Evolutionary conservation across 2,113 vertebrate genomes (phyloP).

Genomic region (Paralichthys olivaceus): DNA sequence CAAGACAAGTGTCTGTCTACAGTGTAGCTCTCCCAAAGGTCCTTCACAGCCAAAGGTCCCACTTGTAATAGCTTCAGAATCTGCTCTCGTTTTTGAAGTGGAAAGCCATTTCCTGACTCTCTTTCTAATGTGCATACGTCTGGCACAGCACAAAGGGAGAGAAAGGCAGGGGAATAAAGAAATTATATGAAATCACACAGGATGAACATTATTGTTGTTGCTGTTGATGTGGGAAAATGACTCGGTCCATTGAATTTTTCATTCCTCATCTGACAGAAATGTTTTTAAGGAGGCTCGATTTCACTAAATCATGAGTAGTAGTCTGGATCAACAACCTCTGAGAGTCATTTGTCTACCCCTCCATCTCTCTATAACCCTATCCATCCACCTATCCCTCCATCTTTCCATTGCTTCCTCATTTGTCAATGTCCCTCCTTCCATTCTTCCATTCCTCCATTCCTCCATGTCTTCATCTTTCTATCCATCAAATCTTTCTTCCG

Average conservation of each 20-base stretch:
- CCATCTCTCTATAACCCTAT: conserved; percentile 34
- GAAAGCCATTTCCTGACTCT: conserved; percentile 76
- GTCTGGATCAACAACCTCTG: conserved; percentile 34
- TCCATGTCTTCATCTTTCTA: conserved; percentile 49
- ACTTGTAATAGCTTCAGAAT: conserved; percentile 73
- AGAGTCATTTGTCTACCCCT: conserved; percentile 26
- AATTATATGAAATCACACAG: conserved; percentile 78
- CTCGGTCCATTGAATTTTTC: conserved; percentile 56
- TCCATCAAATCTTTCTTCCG: conserved; percentile 18
- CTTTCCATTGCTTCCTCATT: conserved; percentile 35
- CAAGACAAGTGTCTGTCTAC: conserved; percentile 44
- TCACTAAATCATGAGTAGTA: conserved; percentile 33
- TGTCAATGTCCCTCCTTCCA: conserved; percentile 24
- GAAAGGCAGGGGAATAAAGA: conserved; percentile 68
- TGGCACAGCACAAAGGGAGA: conserved; percentile 77
- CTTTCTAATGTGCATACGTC: conserved; percentile 68
- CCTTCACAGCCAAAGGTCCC: conserved; percentile 66
- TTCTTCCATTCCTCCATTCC: conserved; percentile 36
- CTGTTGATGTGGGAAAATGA: conserved; percentile 75
- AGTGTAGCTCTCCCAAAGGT: conserved; percentile 52
- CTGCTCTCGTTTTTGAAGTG: conserved; percentile 67
- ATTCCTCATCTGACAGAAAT: conserved; percentile 49
- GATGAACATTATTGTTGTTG: conserved; percentile 74
- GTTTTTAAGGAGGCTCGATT: conserved; percentile 51
- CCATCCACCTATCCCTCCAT: conserved; percentile 20